phyloP scores from a whole-genome alignment of 2,113 vertebrate species.

The Ariopsis seemanni region DNA sequence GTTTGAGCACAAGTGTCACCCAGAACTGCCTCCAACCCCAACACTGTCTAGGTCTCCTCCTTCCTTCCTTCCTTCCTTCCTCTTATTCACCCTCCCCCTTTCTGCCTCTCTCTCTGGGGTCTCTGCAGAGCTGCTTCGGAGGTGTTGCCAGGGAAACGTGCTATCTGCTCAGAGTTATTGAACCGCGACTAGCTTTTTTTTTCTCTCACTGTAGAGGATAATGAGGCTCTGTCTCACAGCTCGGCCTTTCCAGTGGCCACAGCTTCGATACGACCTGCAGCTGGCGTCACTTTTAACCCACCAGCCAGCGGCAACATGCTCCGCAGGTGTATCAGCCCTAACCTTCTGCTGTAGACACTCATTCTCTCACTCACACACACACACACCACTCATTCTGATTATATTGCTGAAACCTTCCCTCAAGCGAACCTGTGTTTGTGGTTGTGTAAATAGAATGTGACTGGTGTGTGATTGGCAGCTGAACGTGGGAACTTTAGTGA shows the following conservation, averaged over 20 bases:
- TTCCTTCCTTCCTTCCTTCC: slow-evolving; percentile 9
- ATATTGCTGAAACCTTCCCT: slow-evolving; percentile 27
- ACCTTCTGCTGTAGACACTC: slow-evolving; percentile 20
- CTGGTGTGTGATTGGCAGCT: slow-evolving; percentile 38
- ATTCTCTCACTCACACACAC: slow-evolving; percentile 6
- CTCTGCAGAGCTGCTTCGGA: slow-evolving; percentile 67
- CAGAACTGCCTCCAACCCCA: slow-evolving; percentile 10
- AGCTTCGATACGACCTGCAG: slow-evolving; percentile 88
- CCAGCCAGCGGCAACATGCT: slow-evolving; percentile 17
- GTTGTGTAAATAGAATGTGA: slow-evolving; percentile 40
- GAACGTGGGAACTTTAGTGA: slow-evolving; percentile 41
- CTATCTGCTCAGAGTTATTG: slow-evolving; percentile 98
- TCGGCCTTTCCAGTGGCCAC: slow-evolving; percentile 88
- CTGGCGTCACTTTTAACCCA: slow-evolving; percentile 77
- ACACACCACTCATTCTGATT: background rate
- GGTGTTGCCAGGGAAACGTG: slow-evolving; percentile 94
- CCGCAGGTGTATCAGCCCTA: background rate
- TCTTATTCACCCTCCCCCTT: slow-evolving; percentile 26
- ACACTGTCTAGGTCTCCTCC: slow-evolving; percentile 1
- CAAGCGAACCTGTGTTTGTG: slow-evolving; percentile 16
- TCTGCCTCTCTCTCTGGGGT: slow-evolving; percentile 56
- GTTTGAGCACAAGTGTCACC: slow-evolving; percentile 35
- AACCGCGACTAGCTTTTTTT: slow-evolving; percentile 88
- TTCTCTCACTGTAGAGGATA: slow-evolving; percentile 87
- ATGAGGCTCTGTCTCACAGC: slow-evolving; percentile 95